Base-by-base conservation (phyloP, 2,888 invertebrate species). In the Tanaodytes sp. region DNA sequence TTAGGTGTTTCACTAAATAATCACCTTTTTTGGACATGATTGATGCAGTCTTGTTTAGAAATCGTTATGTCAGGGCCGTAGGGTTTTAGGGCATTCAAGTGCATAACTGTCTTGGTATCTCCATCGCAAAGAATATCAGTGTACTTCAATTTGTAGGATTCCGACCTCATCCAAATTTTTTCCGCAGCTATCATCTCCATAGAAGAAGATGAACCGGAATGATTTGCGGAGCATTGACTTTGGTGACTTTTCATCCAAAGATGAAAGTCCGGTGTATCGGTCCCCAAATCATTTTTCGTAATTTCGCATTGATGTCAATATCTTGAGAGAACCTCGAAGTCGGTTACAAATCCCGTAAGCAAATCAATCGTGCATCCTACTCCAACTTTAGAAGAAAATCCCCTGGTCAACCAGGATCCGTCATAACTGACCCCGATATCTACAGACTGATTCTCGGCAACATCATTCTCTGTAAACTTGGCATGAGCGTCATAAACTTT, bases 311-410 rank as follows among this genome's bases (percentile, higher is more conserved):
- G 2, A 1, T 46, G 31, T 8, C 30, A 46, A 46, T 46, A 31
- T 16, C 12, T 30, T 2, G 46, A 46, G 5, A 46, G n/a, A 16
- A 46, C 12, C 31, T 46, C 46, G 12, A 16, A 46, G 18, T 46
- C 46, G 5, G 46, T 46, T 9, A 46, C 31, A 18, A 31, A 46
- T n/a, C 46, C 46, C n/a, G 46, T 46, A 11, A 46, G 46, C 8
- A 45, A 4, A 16, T 30, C 46, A 16, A 46, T 46, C 1, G 46
- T 46, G 12, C 46, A 46, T 19, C 16, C 48, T 12, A 49, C 37
- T 11, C 49, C 49, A 16, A 16, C n/a, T 23, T 49, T 49, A 1
- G 33, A 46, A n/a, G 11, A 2, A 31, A 46, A 46, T 30, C 36
- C 48, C 12, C 20, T 2, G 8, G 48, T 33, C 16, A 49, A 36